Percentiles rank a stretch among this genome's conserved stretches.
Conservation (phyloP, 2,113 vertebrate species). For the Cinclus mexicanus region DNA sequence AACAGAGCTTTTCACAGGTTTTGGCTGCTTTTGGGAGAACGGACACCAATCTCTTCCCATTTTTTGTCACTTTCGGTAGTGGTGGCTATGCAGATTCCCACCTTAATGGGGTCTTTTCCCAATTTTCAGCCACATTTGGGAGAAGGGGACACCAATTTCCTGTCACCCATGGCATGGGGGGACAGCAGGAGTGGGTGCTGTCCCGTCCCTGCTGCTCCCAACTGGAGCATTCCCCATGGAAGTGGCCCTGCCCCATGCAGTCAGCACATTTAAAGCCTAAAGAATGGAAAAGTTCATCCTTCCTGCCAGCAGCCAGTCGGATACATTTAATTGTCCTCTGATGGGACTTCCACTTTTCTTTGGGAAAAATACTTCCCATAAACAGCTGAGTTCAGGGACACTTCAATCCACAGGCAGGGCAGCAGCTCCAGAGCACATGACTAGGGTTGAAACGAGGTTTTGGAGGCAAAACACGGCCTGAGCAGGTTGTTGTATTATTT, state of each 20-base stretch:
- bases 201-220: neutral
- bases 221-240: neutral
- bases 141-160: neutral
- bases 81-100: too few species aligned
- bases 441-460: conserved; percentile 36
- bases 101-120: rapidly evolving
- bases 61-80: too few species aligned
- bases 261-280: neutral
- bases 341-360: conserved; percentile 11
- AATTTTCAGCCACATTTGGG: rapidly evolving
- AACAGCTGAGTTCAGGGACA: neutral
- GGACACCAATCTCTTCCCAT: neutral
- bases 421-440: conserved; percentile 3
- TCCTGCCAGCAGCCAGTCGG: conserved; percentile 1
- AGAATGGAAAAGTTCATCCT: conserved; percentile 16
- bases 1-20: rapidly evolving
- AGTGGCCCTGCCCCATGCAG: neutral
- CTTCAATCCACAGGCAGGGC: neutral
- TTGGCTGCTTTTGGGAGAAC: neutral
- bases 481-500: conserved; percentile 56
- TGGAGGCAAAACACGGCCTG: conserved; percentile 12
- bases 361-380: neutral
- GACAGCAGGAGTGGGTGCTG: rapidly evolving
- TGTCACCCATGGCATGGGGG: neutral
- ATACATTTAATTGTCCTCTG: neutral